Evolutionary conservation across 2,113 vertebrate genomes (phyloP), one percentile per base, ranked within the genome.

Genomic region (Odobenus rosmarus): DNA sequence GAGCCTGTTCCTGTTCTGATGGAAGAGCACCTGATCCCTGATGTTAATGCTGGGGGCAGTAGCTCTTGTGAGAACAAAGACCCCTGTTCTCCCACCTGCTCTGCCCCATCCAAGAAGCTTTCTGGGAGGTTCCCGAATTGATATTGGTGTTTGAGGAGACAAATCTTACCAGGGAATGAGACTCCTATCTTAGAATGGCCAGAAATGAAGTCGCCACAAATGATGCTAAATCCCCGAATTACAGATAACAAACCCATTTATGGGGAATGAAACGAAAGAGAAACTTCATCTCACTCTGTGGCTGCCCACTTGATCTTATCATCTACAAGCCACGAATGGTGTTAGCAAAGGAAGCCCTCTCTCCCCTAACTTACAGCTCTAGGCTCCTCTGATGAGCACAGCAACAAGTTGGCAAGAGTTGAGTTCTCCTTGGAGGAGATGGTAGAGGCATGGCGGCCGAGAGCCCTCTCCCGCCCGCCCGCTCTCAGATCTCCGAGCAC

Each of bases 221-320:
- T 26, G 59, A 53, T 61, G 53, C 24, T 80, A 72, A 71, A 46
- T 72, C 33, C 26, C 62, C 51, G 59, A 16, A 28, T 36, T 2
- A 51, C 10, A 67, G 49, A 16, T 14, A 13, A 69, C 72, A 74
- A n/a, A 46, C 51, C 18, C 6, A 39, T 46, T 69, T 36, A 33
- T 72, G 64, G 61, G 57, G 23, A 36, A 5, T 15, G 19, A 31
- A 26, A 36, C 12, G 21, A 49, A 69, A 31, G 8, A 51, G 15
- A 79, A 23, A 6, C 57, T 96, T 97, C 93, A 31, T 88, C 86
- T 96, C 67, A 31, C 0, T 0, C 51, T 36, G 7, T 0, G 0
- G 14, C 6, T 53, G 84, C 93, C 67, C 67, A 23, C 92, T 95
- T 80, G 53, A 53, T 90, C n/a, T 95, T 42, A 24, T 42, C 4